phyloP scores from a whole-genome alignment of 2,113 vertebrate genomes.

The Zapornia atra region DNA sequence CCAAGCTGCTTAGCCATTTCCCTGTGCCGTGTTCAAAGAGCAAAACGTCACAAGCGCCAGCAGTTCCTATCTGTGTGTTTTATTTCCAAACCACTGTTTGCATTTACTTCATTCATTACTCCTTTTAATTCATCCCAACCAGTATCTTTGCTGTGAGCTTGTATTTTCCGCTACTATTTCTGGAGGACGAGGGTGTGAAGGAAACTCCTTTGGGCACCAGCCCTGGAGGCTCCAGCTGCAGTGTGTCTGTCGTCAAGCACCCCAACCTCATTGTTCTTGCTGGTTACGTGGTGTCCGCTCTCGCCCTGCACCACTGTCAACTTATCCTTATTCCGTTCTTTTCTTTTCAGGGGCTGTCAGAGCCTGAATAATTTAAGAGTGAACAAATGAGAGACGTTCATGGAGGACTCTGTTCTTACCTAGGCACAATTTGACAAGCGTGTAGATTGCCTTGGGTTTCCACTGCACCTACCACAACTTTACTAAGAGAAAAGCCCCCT shows the following conservation, averaged over 20 bases:
- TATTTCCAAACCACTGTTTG: constrained; percentile 46
- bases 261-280: constrained; percentile 61
- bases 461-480: constrained; percentile 71
- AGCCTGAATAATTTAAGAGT: constrained; percentile 70
- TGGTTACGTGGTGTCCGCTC: constrained; percentile 54
- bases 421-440: constrained; percentile 68
- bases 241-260: constrained; percentile 59
- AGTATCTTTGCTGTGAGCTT: constrained; percentile 63
- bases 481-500: constrained; percentile 60
- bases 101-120: constrained; percentile 56
- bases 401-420: constrained; percentile 66
- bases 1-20: constrained; percentile 32
- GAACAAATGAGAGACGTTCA: constrained; percentile 65
- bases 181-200: background rate
- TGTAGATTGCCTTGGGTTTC: constrained; percentile 69
- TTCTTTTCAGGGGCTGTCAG: constrained; percentile 71
- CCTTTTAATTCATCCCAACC: constrained; percentile 33
- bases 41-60: constrained; percentile 40
- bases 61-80: constrained; percentile 62
- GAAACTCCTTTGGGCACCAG: constrained; percentile 30
- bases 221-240: constrained; percentile 28
- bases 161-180: constrained; percentile 34
- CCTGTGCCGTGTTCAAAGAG: constrained; percentile 57
- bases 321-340: constrained; percentile 67
- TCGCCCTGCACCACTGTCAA: constrained; percentile 37